Percentiles rank a stretch among this genome's conserved stretches.
phyloP scores from a whole-genome alignment of 2,797 vertebrate genomes.

The Brotogeris chrysoptera region DNA sequence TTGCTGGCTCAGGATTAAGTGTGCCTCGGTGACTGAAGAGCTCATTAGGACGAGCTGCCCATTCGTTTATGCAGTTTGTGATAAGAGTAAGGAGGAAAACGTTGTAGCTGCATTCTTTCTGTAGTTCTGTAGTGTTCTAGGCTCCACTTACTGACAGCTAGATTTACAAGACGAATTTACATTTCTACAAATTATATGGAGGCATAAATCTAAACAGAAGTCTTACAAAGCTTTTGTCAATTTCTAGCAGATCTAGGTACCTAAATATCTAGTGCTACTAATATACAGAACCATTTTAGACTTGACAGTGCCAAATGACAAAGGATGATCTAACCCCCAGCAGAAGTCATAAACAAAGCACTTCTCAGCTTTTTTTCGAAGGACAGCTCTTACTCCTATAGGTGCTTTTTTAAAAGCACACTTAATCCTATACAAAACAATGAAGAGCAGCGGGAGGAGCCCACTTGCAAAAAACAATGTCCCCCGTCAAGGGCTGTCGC shows the following conservation, averaged over 20 bases:
- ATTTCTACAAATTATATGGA: not conserved
- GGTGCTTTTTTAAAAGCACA: not conserved
- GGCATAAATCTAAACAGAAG: not conserved
- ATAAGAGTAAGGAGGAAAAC: not conserved
- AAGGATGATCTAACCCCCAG: not conserved
- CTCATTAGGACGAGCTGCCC: constrained; percentile 18
- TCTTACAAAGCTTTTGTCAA: not conserved
- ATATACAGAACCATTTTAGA: not conserved
- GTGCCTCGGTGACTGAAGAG: constrained; percentile 13
- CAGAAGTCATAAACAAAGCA: not conserved
- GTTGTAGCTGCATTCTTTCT: not conserved
- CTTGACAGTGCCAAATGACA: not conserved
- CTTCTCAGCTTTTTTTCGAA: not conserved
- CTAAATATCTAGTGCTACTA: not conserved
- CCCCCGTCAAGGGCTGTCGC: not conserved
- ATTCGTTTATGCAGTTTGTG: not conserved
- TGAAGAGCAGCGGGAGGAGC: constrained; percentile 24
- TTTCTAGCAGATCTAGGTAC: not conserved
- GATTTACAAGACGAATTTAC: not conserved
- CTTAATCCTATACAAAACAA: not conserved
- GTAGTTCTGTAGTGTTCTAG: not conserved
- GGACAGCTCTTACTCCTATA: not conserved
- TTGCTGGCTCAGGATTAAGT: constrained; percentile 74
- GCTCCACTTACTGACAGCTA: not conserved
- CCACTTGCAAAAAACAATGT: not conserved